phyloP scores from a whole-genome alignment of 2,888 invertebrate genomes.

The Hedya salicella region DNA sequence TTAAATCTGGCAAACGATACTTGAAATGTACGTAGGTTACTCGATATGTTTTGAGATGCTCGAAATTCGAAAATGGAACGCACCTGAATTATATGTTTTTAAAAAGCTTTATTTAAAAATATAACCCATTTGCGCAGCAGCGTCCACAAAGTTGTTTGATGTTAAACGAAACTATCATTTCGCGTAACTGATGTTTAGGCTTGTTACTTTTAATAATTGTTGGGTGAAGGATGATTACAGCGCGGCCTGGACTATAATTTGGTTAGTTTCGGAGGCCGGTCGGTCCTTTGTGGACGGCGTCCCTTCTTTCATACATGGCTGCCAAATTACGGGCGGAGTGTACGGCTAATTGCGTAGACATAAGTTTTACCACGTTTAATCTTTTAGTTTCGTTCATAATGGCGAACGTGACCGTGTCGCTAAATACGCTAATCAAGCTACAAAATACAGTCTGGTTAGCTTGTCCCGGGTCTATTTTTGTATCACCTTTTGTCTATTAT shows the following conservation, averaged over 20 bases:
- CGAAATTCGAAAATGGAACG: too few species aligned
- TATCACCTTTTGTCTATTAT: not conserved
- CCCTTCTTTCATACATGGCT: constrained; percentile 23
- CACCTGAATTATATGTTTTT: too few species aligned
- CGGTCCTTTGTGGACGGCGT: constrained; percentile 22
- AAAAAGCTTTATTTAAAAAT: not conserved
- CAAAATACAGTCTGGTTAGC: not conserved
- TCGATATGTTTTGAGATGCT: too few species aligned
- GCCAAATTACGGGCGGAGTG: constrained; percentile 20
- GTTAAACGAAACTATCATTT: constrained; percentile 16
- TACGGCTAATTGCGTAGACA: constrained; percentile 28
- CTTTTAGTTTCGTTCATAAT: constrained; percentile 33
- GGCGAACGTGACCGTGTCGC: constrained; percentile 32
- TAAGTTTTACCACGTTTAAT: constrained; percentile 30
- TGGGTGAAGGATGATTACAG: constrained; percentile 26
- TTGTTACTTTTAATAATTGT: constrained; percentile 32
- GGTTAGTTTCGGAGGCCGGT: constrained; percentile 29
- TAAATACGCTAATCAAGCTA: constrained; percentile 25
- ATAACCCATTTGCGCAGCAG: not conserved
- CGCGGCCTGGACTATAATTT: constrained; percentile 32
- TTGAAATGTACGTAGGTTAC: too few species aligned
- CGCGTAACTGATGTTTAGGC: constrained; percentile 2
- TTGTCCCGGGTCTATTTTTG: not conserved
- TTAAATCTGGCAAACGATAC: too few species aligned
- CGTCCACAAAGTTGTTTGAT: constrained; percentile 2